Evolutionary conservation across 2,113 vertebrate genomes (phyloP), one percentile per base, ranked within the genome.

Genomic region (Nibea coibor): DNA sequence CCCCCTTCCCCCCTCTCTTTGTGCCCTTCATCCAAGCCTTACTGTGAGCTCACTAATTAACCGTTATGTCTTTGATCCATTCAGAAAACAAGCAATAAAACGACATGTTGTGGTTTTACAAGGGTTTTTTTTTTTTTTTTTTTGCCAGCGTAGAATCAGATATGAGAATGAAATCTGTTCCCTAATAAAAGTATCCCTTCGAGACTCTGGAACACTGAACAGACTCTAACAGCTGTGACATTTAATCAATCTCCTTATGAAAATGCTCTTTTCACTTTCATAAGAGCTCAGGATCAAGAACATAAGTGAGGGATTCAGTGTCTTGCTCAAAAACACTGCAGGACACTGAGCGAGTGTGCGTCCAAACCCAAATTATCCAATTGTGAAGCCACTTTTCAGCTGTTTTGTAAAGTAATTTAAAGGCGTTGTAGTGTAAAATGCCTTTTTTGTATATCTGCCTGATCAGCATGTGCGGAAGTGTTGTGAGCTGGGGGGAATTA

Each of bases 401-500:
- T 22, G 57, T 69, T 63, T 50, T 54, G 31, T 26, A 5, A 47
- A 69, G 45, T 57, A 39, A 51, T 82, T 64, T 65, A 4, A 54
- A 31, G 43, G 53, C 14, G 19, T 59, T 78, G 53, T 7, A 14
- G 48, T 77, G 72, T 28, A 8, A 79, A 80, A 71, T 24, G 31
- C 53, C 45, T 68, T 15, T 51, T 64, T 54, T 69, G 63, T n/a
- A 50, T 51, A 65, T 72, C 54, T 77, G 69, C 3, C 1, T 66
- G 68, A 78, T 86, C 71, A 75, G 69, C 35, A 39, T 79, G 64
- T 39, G 74, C 69, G 83, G 81, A 87, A 87, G 59, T 68, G 85
- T 77, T 80, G 84, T 75, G 82, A 88, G 80, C 75, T 31, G 58
- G 70, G 70, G 35, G 89, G 86, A 81, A 88, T 87, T 88, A 84